Percentiles rank a stretch among this genome's conserved stretches.
Conservation (phyloP, 2,113 vertebrate species). For the Pseudopipra pipra region DNA sequence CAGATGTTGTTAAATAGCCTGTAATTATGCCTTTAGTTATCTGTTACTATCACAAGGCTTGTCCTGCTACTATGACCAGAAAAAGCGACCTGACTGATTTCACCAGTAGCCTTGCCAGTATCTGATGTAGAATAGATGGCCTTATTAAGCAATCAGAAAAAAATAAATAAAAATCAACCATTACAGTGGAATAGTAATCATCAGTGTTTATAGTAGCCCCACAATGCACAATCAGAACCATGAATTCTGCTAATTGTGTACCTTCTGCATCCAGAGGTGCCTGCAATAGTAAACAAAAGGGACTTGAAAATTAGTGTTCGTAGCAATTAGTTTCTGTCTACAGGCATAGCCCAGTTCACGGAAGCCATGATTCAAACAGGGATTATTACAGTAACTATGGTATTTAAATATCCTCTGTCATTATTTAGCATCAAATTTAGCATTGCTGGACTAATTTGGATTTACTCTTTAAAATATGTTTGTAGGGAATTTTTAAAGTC, state of each 20-base stretch:
- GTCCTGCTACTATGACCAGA: slow-evolving; percentile 79
- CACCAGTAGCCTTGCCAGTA: slow-evolving; percentile 75
- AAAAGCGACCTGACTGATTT: slow-evolving; percentile 83
- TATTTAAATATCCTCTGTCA: slow-evolving; percentile 74
- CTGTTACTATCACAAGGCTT: slow-evolving; percentile 76
- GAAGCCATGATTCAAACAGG: slow-evolving; percentile 75
- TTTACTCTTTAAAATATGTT: slow-evolving; percentile 59
- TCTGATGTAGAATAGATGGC: slow-evolving; percentile 77
- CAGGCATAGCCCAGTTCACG: slow-evolving; percentile 77
- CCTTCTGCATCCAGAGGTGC: slow-evolving; percentile 83
- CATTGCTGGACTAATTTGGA: slow-evolving; percentile 69
- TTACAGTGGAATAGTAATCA: slow-evolving; percentile 81
- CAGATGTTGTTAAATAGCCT: slow-evolving; percentile 79
- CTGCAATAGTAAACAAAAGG: slow-evolving; percentile 79
- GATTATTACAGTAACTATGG: slow-evolving; percentile 76
- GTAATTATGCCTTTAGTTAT: slow-evolving; percentile 83
- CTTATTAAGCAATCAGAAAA: slow-evolving; percentile 84
- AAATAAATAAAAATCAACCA: slow-evolving; percentile 70
- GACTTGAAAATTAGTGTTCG: slow-evolving; percentile 82
- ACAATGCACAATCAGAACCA: slow-evolving; percentile 86
- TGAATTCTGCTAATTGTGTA: slow-evolving; percentile 86
- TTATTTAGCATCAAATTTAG: slow-evolving; percentile 73
- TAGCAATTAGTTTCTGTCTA: slow-evolving; percentile 81
- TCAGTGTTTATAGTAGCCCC: slow-evolving; percentile 79
- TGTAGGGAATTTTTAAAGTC: slow-evolving; percentile 68